Percentiles rank a stretch among this genome's conserved stretches.
phyloP scores from a whole-genome alignment of 2,113 vertebrate genomes.

The Xiphophorus maculatus region DNA sequence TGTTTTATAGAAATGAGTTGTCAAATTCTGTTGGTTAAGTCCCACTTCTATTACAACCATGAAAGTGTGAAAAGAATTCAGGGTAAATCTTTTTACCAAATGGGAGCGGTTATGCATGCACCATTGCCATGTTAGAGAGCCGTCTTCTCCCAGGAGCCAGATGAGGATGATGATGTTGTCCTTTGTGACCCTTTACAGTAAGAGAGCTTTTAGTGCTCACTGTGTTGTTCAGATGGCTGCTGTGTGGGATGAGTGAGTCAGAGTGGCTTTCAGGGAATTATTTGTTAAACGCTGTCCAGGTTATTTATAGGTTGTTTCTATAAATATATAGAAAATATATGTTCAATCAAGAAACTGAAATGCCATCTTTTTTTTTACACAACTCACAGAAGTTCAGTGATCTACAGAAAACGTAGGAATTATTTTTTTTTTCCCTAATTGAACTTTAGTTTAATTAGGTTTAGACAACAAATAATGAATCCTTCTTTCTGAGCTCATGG shows the following conservation, averaged over 20 bases:
- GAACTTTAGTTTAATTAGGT: no score
- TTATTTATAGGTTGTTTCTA: conserved; percentile 20
- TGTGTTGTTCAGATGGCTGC: conserved; percentile 38
- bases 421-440: no score
- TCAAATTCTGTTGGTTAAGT: not conserved
- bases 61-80: not conserved
- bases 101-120: conserved; percentile 6
- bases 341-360: conserved; percentile 5
- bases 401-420: no score
- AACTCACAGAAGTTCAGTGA: not conserved
- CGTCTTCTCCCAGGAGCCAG: conserved; percentile 23
- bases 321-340: not conserved
- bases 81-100: conserved; percentile 1
- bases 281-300: conserved; percentile 21
- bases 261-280: conserved; percentile 23
- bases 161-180: conserved; percentile 1
- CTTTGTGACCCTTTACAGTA: conserved; percentile 37
- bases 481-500: no score
- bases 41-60: not conserved
- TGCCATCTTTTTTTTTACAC: not conserved
- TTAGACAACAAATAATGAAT: no score
- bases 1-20: not conserved
- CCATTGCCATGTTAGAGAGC: not conserved
- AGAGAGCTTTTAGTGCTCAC: conserved; percentile 45
- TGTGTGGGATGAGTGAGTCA: conserved; percentile 61